Percentiles rank a stretch among this genome's conserved stretches.
These are phyloP conservation scores for Peucedramus taeniatus DNA, from an alignment of 2,113 vertebrate genomes.

Conservation along the genomic window DNA sequence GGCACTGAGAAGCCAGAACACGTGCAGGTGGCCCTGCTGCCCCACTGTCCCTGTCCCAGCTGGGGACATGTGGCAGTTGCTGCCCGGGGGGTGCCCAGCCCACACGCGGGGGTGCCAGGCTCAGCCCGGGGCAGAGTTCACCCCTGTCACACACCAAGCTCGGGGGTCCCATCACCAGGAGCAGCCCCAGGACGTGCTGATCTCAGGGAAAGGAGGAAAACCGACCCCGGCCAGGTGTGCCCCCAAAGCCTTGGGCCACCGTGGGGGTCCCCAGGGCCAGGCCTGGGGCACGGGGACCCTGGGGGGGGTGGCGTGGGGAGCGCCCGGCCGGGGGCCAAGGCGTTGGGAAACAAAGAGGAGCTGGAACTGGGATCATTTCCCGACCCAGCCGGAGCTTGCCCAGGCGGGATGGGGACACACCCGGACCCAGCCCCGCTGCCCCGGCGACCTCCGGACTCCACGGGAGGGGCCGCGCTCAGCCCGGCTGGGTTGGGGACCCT, in stretches of 20 bases:
- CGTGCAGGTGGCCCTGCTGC: background rate
- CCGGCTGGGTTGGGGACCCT: background rate
- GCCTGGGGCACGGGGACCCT: background rate
- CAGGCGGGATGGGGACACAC: background rate
- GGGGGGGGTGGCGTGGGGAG: background rate
- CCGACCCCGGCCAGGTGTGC: rapidly evolving
- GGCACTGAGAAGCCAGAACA: background rate
- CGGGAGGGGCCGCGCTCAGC: background rate
- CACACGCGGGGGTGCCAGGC: background rate
- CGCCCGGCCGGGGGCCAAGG: background rate
- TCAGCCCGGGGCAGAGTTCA: rapidly evolving
- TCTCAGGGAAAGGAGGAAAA: background rate
- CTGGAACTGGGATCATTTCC: conserved; percentile 3
- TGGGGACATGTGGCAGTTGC: background rate
- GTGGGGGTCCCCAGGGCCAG: rapidly evolving
- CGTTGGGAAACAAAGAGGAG: conserved; percentile 38
- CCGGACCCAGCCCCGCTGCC: background rate
- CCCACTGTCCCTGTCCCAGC: rapidly evolving
- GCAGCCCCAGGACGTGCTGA: background rate
- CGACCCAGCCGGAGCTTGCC: conserved; percentile 3
- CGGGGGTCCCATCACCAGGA: background rate
- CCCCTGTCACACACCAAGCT: background rate
- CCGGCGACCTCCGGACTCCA: background rate
- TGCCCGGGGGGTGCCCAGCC: background rate
- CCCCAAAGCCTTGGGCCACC: rapidly evolving